Percentiles rank a stretch among this genome's conserved stretches.
These are phyloP conservation scores for Procambarus virginalis DNA, from an alignment of 1,140 invertebrate genomes.

Conservation along the genomic window DNA sequence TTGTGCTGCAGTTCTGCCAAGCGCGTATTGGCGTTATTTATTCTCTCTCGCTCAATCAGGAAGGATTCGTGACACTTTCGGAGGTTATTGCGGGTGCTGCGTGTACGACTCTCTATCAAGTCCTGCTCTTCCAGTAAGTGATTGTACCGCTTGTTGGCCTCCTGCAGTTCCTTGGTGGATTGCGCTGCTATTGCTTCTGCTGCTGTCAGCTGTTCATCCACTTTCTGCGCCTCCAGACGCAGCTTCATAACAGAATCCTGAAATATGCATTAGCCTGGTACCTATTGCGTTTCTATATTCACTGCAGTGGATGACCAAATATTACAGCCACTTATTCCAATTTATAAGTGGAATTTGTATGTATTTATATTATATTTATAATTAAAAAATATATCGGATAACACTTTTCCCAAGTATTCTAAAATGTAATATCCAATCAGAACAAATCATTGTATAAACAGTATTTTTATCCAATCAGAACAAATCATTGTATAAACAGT, in stretches of 20 bases:
- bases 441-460: no score
- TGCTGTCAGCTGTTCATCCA: neutral
- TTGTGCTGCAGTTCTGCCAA: neutral
- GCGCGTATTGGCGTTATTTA: neutral
- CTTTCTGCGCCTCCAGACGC: neutral
- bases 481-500: no score
- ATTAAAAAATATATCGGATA: no score
- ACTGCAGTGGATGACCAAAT: no score
- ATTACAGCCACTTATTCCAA: no score
- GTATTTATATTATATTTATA: no score
- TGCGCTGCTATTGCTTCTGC: neutral
- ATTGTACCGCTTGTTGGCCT: neutral
- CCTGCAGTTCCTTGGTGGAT: neutral
- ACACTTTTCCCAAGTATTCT: no score
- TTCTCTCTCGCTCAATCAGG: neutral
- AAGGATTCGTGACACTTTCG: neutral
- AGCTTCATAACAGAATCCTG: neutral
- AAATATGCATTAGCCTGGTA: neutral
- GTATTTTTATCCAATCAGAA: no score
- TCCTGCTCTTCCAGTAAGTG: neutral
- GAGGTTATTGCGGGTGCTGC: neutral
- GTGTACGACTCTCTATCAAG: neutral
- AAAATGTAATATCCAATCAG: no score
- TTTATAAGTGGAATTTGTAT: no score
- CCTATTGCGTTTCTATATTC: no score